Conservation (phyloP, 2,797 vertebrate species). For the Clarias pachynema region DNA sequence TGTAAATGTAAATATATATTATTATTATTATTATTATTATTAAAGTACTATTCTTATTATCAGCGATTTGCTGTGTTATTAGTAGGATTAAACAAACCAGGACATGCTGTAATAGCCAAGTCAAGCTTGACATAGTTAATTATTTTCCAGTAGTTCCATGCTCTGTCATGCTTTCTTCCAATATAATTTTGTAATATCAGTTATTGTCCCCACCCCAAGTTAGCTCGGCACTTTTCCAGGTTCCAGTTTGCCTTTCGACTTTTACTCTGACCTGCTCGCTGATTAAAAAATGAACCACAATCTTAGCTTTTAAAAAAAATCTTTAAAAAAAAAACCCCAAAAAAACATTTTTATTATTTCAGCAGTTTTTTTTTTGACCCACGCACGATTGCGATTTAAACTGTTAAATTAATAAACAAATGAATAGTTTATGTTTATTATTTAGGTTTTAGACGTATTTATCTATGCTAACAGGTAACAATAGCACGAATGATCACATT, state of each 20-base stretch:
- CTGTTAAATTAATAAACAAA: too few species aligned
- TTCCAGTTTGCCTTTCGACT: background rate
- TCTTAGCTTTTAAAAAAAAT: background rate
- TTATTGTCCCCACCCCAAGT: background rate
- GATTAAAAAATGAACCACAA: background rate
- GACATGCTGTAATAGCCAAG: background rate
- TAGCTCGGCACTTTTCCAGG: background rate
- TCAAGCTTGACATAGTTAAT: background rate
- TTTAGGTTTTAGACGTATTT: too few species aligned
- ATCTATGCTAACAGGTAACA: too few species aligned
- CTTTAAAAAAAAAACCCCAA: too few species aligned
- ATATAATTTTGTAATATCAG: background rate
- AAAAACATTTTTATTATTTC: too few species aligned
- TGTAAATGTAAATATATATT: background rate
- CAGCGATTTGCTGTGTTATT: background rate
- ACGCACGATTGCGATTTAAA: too few species aligned
- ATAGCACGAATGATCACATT: too few species aligned
- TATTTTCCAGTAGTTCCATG: background rate
- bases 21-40: background rate
- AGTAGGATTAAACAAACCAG: background rate
- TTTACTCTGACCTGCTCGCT: background rate
- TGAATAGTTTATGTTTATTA: too few species aligned
- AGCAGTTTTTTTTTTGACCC: too few species aligned
- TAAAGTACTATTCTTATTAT: background rate
- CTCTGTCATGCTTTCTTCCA: background rate